Evolutionary conservation across 1,140 invertebrate species (phyloP), one percentile per base, ranked within the genome.

Genomic region (Oedothorax gibbosus): DNA sequence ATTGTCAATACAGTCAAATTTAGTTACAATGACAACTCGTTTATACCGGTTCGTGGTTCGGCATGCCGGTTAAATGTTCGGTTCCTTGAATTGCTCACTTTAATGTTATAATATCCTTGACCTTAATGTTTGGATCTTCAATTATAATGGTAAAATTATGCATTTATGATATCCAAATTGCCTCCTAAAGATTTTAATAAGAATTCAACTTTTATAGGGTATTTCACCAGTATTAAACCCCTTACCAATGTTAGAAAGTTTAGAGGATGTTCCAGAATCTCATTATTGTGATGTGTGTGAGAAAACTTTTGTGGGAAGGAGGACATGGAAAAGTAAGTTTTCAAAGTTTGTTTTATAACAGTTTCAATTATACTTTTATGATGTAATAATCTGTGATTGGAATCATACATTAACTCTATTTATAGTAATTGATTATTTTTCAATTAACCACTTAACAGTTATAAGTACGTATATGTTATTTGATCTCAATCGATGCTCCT

Each of bases 241-340:
- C 54, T 64, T 85, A 15, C 83, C 83, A 18, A 14, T 85, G 53
- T n/a, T 56, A 60, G 68, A 78, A 68, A 50, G 57, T 9, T 0
- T 64, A 0, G 21, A 60, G 14, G 56, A 85, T 18, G 35, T 78
- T 10, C 21, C 49, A 56, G 66, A 78, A 71, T 50, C 65, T 11
- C 51, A 77, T 65, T 85, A 66, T 73, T 85, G 83, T 69, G 73
- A 85, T 53, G 12, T 77, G 10, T 85, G 83, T 49, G 71, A 85
- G 50, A 69, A 20, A 73, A 6, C 54, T 49, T 53, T 85, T 1
- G 51, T 85, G 8, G 83, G 83, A 9, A 53, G 56, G 35, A 68
- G 21, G 14, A 57, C 50, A 21, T 85, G 83, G 83, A 21, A 85
- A 56, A 85, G 83, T 85, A 69, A 64, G 83, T 75, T 7, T 14